phyloP scores from a whole-genome alignment of 2,113 vertebrate genomes.

The Benitochromis conjunctus region DNA sequence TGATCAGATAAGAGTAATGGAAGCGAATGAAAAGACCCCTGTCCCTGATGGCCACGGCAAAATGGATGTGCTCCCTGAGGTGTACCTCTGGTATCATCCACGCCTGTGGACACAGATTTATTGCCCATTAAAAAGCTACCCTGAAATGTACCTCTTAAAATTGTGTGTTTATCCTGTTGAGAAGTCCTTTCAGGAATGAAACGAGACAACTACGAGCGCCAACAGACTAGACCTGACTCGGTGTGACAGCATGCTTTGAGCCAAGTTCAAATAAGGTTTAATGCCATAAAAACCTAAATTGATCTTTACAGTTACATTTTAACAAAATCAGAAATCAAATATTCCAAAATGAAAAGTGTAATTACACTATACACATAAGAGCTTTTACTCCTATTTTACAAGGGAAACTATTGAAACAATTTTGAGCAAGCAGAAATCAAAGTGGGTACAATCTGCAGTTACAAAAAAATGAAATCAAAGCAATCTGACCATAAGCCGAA shows the following conservation, averaged over 20 bases:
- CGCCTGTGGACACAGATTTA: constrained; percentile 71
- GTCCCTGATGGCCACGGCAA: constrained; percentile 64
- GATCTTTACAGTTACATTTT: constrained; percentile 55
- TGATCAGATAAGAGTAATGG: constrained; percentile 77
- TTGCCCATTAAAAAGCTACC: constrained; percentile 70
- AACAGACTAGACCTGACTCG: constrained; percentile 2
- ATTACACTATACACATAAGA: constrained; percentile 55
- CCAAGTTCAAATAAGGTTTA: constrained; percentile 64
- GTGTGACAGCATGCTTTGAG: constrained; percentile 21
- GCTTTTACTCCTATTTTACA: constrained; percentile 56
- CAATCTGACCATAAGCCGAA: constrained; percentile 24
- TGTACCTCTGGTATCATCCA: constrained; percentile 68
- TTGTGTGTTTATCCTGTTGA: constrained; percentile 57
- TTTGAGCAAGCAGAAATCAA: constrained; percentile 46
- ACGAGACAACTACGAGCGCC: constrained; percentile 7
- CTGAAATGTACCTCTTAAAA: constrained; percentile 64
- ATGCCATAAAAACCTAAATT: constrained; percentile 62
- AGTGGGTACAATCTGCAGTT: constrained; percentile 27
- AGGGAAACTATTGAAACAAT: constrained; percentile 25
- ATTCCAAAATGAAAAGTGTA: constrained; percentile 52
- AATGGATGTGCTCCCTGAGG: constrained; percentile 72
- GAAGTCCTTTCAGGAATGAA: constrained; percentile 46
- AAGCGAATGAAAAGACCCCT: constrained; percentile 66
- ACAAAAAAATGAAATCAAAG: constrained; percentile 40
- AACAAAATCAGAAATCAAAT: constrained; percentile 59